phyloP scores from a whole-genome alignment of 2,888 invertebrate genomes.

The Uloborus plumipes region DNA sequence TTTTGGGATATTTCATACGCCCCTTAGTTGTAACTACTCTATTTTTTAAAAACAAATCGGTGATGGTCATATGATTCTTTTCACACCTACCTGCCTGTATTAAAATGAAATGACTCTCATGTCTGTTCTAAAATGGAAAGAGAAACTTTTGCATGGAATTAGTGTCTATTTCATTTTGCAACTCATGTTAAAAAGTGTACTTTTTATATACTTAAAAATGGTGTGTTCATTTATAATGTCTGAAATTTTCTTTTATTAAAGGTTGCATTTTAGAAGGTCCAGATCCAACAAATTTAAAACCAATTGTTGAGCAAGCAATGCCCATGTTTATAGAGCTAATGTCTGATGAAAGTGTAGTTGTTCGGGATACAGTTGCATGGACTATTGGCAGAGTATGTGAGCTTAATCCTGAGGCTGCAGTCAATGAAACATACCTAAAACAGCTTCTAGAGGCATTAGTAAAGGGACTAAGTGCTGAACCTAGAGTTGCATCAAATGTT shows the following conservation, averaged over 20 bases:
- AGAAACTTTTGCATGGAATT: too few species aligned
- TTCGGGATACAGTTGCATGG: constrained; percentile 98
- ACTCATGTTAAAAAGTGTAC: too few species aligned
- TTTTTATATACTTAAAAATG: too few species aligned
- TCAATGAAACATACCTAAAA: constrained; percentile 86
- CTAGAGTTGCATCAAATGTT: constrained; percentile 96
- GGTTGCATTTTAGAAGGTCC: constrained; percentile 89
- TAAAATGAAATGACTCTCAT: too few species aligned
- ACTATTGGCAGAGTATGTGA: constrained; percentile 98
- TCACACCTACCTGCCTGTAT: too few species aligned
- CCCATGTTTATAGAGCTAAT: constrained; percentile 93
- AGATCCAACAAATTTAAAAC: constrained; percentile 87
- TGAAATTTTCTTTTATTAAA: constrained; percentile 67
- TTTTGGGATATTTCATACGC: too few species aligned
- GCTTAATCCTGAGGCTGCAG: constrained; percentile 93
- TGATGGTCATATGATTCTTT: too few species aligned
- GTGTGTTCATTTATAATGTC: too few species aligned
- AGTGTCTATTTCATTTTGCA: too few species aligned
- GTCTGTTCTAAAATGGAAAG: too few species aligned
- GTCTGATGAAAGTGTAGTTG: constrained; percentile 93
- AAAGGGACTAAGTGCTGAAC: constrained; percentile 88
- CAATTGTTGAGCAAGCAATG: constrained; percentile 96
- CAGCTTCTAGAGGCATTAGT: constrained; percentile 76
- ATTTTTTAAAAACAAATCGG: too few species aligned
- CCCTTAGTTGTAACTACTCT: too few species aligned